Evolutionary conservation across 2,888 invertebrate species (phyloP).

Genomic region (Acholoe squamosa): DNA sequence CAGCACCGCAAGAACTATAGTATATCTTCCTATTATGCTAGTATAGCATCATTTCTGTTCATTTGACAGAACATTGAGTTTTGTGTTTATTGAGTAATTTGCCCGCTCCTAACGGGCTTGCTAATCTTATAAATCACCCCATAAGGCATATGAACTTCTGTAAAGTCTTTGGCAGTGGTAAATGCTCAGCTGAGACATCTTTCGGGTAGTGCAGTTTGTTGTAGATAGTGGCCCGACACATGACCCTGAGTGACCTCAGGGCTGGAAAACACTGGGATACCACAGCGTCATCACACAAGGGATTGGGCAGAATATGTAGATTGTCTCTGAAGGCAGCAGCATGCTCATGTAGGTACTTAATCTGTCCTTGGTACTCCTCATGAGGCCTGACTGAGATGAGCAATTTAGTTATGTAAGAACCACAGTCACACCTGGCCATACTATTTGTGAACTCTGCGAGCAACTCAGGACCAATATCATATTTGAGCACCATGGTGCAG

Average conservation of each 20-base stretch:
- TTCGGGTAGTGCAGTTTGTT: neutral
- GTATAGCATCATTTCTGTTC: no score
- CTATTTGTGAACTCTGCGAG: neutral
- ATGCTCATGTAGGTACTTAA: neutral
- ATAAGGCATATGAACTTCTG: neutral
- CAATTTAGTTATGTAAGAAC: neutral
- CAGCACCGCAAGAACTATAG: no score
- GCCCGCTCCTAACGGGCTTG: no score
- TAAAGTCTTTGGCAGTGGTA: neutral
- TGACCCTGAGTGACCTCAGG: neutral
- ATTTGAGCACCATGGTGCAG: neutral
- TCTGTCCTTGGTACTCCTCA: neutral
- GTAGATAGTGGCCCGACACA: neutral
- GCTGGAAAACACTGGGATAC: neutral
- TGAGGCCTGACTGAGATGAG: neutral
- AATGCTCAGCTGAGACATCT: neutral
- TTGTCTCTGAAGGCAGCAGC: neutral
- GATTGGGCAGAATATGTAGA: neutral
- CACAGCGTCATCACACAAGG: neutral
- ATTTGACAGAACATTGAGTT: no score
- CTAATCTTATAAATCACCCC: no score
- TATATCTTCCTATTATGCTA: no score
- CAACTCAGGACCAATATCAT: neutral
- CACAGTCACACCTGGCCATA: neutral
- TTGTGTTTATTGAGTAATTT: no score